Evolutionary conservation across 2,113 vertebrate genomes (phyloP).

Genomic region (Potamarius usumacintae): DNA sequence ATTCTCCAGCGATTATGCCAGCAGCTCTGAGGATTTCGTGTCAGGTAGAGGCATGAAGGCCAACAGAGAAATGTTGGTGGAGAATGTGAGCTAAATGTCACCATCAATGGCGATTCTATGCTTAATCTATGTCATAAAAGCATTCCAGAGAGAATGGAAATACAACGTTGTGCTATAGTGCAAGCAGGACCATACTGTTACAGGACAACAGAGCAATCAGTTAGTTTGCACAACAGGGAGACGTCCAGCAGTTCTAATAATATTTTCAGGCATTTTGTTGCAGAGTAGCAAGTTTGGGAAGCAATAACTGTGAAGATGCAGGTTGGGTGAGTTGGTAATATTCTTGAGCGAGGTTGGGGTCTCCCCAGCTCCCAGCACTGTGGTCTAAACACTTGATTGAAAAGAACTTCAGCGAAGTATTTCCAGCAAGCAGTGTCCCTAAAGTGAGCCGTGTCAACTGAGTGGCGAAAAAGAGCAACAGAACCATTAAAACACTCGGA

Average conservation of each 20-base stretch:
- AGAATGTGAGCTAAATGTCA: slow-evolving; percentile 1
- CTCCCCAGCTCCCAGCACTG: slow-evolving; percentile 33
- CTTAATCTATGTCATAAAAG: slow-evolving; percentile 24
- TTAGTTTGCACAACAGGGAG: slow-evolving; percentile 27
- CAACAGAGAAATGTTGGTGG: background rate
- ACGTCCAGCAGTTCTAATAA: slow-evolving; percentile 28
- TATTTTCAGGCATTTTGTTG: slow-evolving; percentile 33
- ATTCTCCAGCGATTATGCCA: background rate
- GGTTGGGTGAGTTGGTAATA: slow-evolving; percentile 31
- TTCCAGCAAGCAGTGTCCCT: background rate
- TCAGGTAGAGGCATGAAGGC: background rate
- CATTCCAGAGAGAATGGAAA: slow-evolving; percentile 12
- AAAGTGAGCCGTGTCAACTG: slow-evolving; percentile 8
- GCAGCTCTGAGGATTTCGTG: background rate
- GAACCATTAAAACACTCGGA: background rate
- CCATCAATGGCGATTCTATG: slow-evolving; percentile 13
- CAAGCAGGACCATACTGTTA: background rate
- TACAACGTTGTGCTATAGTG: background rate
- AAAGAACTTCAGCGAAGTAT: slow-evolving; percentile 37
- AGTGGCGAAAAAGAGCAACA: slow-evolving; percentile 14
- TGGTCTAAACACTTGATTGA: slow-evolving; percentile 30
- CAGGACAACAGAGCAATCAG: slow-evolving; percentile 27
- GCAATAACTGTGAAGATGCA: slow-evolving; percentile 43
- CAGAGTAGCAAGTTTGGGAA: slow-evolving; percentile 40
- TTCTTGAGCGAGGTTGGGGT: slow-evolving; percentile 27